Evolutionary conservation across 1,140 invertebrate species (phyloP).

Genomic region (Ylistrum balloti): DNA sequence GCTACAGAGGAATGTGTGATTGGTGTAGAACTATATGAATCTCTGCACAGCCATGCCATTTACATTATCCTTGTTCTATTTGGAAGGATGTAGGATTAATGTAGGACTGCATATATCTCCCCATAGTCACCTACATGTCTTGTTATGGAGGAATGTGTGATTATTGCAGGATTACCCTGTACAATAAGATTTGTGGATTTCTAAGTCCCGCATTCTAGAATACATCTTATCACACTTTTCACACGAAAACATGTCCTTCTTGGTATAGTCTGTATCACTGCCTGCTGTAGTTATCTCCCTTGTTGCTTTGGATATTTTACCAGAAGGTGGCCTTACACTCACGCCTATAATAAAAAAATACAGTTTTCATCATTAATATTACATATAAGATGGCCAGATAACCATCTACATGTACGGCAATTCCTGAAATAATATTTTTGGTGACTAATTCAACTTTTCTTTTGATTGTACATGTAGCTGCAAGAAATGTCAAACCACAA

Average conservation of each 20-base stretch:
- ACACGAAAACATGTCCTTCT: constrained; percentile 71
- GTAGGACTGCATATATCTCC: too few relatives aligned
- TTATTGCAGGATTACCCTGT: constrained; percentile 58
- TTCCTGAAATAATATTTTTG: not conserved
- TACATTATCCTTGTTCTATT: too few relatives aligned
- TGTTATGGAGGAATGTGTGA: too few relatives aligned
- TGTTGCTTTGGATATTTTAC: constrained; percentile 29
- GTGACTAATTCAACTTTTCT: not conserved
- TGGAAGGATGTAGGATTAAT: too few relatives aligned
- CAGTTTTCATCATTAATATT: not conserved
- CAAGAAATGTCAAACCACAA: not conserved
- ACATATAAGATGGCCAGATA: not conserved
- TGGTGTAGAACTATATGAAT: too few relatives aligned
- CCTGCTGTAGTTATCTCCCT: constrained; percentile 48
- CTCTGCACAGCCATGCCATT: too few relatives aligned
- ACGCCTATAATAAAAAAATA: not conserved
- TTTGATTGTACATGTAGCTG: too few relatives aligned
- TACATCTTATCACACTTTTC: constrained; percentile 81
- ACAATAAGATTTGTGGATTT: constrained; percentile 80
- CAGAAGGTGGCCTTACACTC: constrained; percentile 41
- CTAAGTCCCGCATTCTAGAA: constrained; percentile 71
- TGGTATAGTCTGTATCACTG: constrained; percentile 47
- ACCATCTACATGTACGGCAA: not conserved
- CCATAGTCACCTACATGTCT: too few relatives aligned
- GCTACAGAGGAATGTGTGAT: too few relatives aligned